These are phyloP conservation scores for Pangasianodon gigas DNA, from an alignment of 2,113 vertebrate species.

Conservation along the genomic window DNA sequence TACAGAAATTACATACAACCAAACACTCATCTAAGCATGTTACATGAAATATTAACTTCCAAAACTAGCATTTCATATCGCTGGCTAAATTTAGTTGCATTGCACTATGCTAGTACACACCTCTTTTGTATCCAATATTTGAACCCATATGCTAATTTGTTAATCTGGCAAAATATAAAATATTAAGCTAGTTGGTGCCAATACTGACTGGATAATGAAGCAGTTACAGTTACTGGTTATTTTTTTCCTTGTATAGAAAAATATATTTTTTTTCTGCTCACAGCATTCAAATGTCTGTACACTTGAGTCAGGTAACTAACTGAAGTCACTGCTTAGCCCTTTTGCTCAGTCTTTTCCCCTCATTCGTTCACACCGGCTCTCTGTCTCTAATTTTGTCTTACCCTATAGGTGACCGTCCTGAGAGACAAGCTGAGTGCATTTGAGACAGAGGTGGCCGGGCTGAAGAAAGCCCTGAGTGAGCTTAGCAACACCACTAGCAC, in stretches of 20 bases:
- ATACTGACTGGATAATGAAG: background rate
- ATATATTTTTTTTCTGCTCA: background rate
- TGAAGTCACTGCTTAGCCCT: background rate
- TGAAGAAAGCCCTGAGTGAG: slow-evolving; percentile 75
- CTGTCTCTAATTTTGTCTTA: background rate
- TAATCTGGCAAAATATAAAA: background rate
- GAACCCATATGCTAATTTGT: background rate
- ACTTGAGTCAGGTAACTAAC: background rate
- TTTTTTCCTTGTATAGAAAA: background rate
- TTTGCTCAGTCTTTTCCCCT: background rate
- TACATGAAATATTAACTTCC: background rate
- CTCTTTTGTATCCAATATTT: background rate
- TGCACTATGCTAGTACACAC: background rate
- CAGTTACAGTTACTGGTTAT: background rate
- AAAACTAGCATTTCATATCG: background rate
- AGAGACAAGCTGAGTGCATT: slow-evolving; percentile 78
- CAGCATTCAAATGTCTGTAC: background rate
- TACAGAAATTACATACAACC: background rate
- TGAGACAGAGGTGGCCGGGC: slow-evolving; percentile 72
- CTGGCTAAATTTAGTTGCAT: background rate
- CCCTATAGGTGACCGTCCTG: slow-evolving; percentile 70
- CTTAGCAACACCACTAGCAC: slow-evolving; percentile 49
- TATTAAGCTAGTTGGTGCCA: background rate
- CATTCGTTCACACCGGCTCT: background rate
- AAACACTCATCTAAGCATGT: background rate